phyloP scores from a whole-genome alignment of 1,140 invertebrate genomes.

The Tetragonula clypearis region DNA sequence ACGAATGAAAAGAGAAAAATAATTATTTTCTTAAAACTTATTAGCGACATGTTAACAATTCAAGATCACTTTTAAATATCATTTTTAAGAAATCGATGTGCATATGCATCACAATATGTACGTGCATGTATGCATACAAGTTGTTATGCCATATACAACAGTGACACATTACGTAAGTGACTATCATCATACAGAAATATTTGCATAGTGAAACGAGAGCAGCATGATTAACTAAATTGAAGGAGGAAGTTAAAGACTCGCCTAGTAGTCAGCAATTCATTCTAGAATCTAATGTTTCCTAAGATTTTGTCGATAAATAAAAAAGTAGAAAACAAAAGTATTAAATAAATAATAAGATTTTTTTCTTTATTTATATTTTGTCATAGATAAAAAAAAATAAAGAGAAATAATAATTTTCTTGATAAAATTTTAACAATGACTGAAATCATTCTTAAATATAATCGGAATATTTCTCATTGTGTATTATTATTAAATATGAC shows the following conservation, averaged over 20 bases:
- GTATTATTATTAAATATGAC: too few relatives aligned
- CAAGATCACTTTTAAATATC: neutral
- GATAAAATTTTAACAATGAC: too few relatives aligned
- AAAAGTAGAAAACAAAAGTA: neutral
- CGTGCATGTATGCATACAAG: neutral
- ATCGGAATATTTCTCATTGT: too few relatives aligned
- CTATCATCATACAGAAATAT: slow-evolving; percentile 50
- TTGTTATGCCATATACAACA: slow-evolving; percentile 34
- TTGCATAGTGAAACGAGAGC: slow-evolving; percentile 36
- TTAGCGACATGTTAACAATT: neutral
- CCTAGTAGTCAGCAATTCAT: neutral
- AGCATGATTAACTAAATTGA: neutral
- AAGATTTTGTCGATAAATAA: neutral
- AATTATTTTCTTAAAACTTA: neutral
- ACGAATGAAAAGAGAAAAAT: neutral
- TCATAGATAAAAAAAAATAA: neutral
- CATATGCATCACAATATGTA: too few relatives aligned
- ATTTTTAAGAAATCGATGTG: neutral
- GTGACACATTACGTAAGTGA: slow-evolving; percentile 40
- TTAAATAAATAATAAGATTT: neutral
- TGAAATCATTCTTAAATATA: too few relatives aligned
- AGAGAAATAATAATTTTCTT: too few relatives aligned
- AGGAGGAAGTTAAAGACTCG: too few relatives aligned
- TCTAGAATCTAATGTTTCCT: neutral
- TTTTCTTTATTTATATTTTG: neutral